Conservation (phyloP, 2,113 vertebrate genomes). For the Chloropsis hardwickii region DNA sequence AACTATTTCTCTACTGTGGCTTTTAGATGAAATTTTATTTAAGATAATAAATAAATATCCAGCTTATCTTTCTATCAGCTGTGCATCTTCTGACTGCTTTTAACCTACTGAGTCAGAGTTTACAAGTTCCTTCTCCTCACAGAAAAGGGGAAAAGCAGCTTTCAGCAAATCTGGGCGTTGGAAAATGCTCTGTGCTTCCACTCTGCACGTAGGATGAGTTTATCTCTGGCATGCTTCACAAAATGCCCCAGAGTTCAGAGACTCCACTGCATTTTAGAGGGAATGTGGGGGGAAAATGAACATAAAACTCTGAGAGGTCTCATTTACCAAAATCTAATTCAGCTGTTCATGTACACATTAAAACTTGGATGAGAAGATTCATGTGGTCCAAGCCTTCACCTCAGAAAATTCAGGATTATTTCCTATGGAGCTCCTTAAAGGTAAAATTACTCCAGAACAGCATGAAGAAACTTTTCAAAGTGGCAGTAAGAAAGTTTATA, state of each 20-base stretch:
- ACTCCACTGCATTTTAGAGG: background rate
- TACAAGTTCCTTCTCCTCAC: background rate
- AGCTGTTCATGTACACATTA: background rate
- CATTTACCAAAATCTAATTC: background rate
- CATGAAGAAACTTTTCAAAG: background rate
- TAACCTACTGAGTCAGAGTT: background rate
- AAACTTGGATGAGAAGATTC: background rate
- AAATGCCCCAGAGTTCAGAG: background rate
- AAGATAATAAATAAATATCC: background rate
- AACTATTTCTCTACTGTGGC: background rate
- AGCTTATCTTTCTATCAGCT: background rate
- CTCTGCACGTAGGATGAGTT: rapidly evolving
- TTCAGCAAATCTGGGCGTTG: background rate
- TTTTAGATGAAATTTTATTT: background rate
- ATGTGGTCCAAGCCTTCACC: background rate
- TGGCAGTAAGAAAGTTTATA: rapidly evolving
- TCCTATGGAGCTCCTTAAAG: background rate
- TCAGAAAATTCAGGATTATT: background rate
- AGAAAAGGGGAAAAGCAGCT: background rate
- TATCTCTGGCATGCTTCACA: rapidly evolving
- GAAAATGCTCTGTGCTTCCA: background rate
- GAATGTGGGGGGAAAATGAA: background rate
- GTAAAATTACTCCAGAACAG: background rate
- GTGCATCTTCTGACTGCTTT: background rate
- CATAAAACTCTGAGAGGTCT: background rate